Evolutionary conservation across 2,888 invertebrate species (phyloP), one percentile per base, ranked within the genome.

Genomic region (Sceliomorpha sp.): DNA sequence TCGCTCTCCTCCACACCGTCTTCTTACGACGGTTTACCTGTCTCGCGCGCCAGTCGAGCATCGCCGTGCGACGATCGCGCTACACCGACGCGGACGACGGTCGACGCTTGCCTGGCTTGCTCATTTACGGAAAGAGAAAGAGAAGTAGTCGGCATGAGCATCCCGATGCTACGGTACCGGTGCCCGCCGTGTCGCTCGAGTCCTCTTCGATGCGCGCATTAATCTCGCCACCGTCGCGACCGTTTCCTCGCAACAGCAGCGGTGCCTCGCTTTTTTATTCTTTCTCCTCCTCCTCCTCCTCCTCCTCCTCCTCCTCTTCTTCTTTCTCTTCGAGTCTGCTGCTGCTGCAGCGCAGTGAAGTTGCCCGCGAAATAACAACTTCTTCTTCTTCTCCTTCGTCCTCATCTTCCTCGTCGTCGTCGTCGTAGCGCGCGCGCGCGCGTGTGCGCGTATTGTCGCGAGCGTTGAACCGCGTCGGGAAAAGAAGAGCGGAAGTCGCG

Each of bases 381-480:
- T 20, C 5, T 20, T 20, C 20, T n/a, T n/a, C n/a, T n/a, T n/a
- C n/a, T n/a, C n/a, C n/a, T n/a, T n/a, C n/a, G n/a, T n/a, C n/a
- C n/a, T n/a, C n/a, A n/a, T n/a, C n/a, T n/a, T n/a, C n/a, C n/a
- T n/a, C n/a, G n/a, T n/a, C n/a, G n/a, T n/a, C n/a, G n/a, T n/a
- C n/a, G n/a, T n/a, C n/a, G n/a, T n/a, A n/a, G n/a, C n/a, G n/a
- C n/a, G n/a, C n/a, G 59, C 45, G 45, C 42, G 51, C 42, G 45
- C 50, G 50, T 34, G 70, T 45, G 24, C 51, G 24, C 34, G 37
- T 47, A 20, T 26, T 40, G 55, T 47, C 53, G 55, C 39, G 67
- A 60, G 39, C 56, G 36, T 63, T 68, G 68, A 63, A 60, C 69
- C 64, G 56, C 51, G 58, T 60, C 58, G 63, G 55, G n/a, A n/a